phyloP scores from a whole-genome alignment of 2,888 invertebrate genomes.

The Patella caerulea region DNA sequence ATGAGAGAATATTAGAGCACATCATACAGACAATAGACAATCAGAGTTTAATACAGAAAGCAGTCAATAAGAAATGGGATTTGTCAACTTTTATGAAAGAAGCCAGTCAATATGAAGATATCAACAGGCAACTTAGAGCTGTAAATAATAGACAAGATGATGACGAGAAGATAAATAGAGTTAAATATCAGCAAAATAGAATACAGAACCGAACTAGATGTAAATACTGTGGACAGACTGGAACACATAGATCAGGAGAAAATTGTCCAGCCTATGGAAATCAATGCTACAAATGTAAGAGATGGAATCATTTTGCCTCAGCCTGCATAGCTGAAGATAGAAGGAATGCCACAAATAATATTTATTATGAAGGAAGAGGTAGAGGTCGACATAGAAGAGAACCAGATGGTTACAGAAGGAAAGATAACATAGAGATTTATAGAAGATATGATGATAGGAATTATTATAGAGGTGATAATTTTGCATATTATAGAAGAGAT shows the following conservation, averaged over 20 bases:
- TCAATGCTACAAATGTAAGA: neutral
- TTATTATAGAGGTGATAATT: neutral
- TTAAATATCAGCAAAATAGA: neutral
- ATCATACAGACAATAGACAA: slow-evolving; percentile 23
- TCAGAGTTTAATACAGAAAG: slow-evolving; percentile 9
- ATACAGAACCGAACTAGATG: neutral
- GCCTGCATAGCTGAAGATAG: neutral
- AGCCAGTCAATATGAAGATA: neutral
- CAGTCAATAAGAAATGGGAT: slow-evolving; percentile 1
- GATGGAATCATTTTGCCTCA: slow-evolving; percentile 10
- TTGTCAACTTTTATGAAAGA: neutral
- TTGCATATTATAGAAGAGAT: neutral
- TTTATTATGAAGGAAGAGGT: neutral
- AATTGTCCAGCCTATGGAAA: neutral
- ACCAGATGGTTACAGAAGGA: neutral
- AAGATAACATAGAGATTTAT: neutral
- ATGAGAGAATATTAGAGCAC: slow-evolving; percentile 24
- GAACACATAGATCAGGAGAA: neutral
- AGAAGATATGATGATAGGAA: neutral
- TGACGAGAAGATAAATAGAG: neutral
- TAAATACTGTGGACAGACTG: slow-evolving; percentile 5
- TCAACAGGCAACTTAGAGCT: neutral
- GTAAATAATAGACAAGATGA: neutral
- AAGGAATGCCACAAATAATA: neutral
- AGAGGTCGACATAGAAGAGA: neutral